phyloP scores from a whole-genome alignment of 1,140 invertebrate species.

The Leptoteleia sp. region DNA sequence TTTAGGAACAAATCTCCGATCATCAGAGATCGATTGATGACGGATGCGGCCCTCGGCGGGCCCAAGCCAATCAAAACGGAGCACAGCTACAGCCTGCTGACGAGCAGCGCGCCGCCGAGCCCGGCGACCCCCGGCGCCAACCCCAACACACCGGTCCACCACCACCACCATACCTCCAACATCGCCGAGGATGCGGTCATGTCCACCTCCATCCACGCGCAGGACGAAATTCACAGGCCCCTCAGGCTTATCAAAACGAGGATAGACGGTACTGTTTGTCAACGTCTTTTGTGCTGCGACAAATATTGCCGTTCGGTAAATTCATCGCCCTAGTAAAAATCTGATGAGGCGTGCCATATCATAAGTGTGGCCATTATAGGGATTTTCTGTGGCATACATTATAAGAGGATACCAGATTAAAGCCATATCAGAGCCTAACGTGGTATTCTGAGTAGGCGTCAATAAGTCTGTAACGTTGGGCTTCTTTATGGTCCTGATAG shows the following conservation, averaged over 20 bases:
- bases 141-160: constrained; percentile 63
- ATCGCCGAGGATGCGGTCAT: constrained; percentile 26
- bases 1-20: constrained; percentile 69
- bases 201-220: constrained; percentile 55
- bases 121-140: constrained; percentile 76
- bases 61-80: constrained; percentile 90
- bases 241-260: constrained; percentile 66
- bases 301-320: no score
- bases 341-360: no score
- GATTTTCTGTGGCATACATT: no score
- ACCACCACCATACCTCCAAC: no score
- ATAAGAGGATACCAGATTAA: no score
- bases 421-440: no score
- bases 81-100: constrained; percentile 89
- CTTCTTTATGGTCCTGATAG: no score
- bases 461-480: no score
- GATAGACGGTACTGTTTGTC: constrained; percentile 76
- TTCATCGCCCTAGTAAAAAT: no score
- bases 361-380: no score
- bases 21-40: constrained; percentile 93
- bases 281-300: no score
- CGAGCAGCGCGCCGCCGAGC: constrained; percentile 84
- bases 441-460: no score
- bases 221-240: constrained; percentile 67
- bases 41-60: constrained; percentile 90